Conservation (phyloP, 2,113 vertebrate species). For the Anoura caudifer region DNA sequence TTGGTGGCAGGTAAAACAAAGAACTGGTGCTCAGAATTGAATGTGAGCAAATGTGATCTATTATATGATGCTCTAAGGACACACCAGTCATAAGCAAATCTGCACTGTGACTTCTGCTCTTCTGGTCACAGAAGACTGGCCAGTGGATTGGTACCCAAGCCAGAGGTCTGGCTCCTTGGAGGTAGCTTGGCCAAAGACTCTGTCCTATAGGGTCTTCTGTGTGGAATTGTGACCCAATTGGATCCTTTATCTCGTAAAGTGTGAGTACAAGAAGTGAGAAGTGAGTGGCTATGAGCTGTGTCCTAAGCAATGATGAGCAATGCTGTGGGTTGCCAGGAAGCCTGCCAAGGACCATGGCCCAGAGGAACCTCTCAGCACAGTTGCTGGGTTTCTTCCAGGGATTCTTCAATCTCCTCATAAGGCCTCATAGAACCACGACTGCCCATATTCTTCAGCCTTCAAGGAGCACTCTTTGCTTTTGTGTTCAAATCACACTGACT, state of each 20-base stretch:
- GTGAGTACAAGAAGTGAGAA: background rate
- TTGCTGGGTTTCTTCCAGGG: background rate
- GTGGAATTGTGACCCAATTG: background rate
- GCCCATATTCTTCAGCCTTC: background rate
- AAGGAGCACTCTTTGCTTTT: background rate
- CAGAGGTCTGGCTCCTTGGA: background rate
- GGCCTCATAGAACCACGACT: background rate
- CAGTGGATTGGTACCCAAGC: too few species aligned
- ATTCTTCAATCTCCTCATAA: background rate
- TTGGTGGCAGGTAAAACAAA: background rate
- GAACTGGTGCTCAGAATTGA: background rate
- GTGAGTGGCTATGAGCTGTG: too few species aligned
- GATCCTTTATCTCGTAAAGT: background rate
- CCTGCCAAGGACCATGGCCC: background rate
- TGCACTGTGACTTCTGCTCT: background rate
- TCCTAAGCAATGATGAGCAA: accelerated
- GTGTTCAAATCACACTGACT: background rate
- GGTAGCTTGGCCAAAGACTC: background rate
- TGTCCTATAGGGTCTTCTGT: background rate
- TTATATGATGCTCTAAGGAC: background rate
- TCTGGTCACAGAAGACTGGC: background rate
- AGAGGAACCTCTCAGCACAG: too few species aligned
- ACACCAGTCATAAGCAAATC: background rate
- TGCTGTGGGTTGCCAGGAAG: background rate
- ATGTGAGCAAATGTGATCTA: background rate